phyloP scores from a whole-genome alignment of 2,113 vertebrate species.

The Myiozetetes cayanensis region DNA sequence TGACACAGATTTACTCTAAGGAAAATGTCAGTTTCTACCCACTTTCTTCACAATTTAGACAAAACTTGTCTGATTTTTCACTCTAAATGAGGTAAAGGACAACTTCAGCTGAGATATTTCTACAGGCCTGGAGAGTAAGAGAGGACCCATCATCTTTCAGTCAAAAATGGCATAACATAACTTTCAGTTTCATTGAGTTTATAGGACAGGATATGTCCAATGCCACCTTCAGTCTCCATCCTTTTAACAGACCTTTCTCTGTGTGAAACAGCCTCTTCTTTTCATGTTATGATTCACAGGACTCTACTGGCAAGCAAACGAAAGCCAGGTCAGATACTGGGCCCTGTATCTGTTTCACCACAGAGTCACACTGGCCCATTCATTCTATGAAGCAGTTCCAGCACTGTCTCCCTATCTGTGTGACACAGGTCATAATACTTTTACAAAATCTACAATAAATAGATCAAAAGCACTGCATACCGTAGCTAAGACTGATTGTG shows the following conservation, averaged over 20 bases:
- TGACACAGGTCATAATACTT: background rate
- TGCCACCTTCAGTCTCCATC: background rate
- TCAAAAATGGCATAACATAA: background rate
- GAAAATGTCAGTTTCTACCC: background rate
- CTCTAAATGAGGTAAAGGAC: background rate
- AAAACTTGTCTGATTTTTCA: background rate
- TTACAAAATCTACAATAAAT: background rate
- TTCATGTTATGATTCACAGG: background rate
- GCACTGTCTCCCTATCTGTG: background rate
- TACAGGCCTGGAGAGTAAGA: background rate
- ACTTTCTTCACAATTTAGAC: background rate
- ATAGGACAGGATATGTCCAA: background rate
- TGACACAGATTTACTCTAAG: background rate
- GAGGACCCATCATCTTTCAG: background rate
- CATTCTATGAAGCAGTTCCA: background rate
- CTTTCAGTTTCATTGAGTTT: background rate
- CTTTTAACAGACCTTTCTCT: background rate
- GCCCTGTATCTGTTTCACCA: background rate
- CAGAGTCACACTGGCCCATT: background rate
- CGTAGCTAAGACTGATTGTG: background rate
- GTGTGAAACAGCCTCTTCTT: background rate
- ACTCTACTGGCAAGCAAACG: background rate
- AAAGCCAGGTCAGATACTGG: background rate
- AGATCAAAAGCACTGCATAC: background rate
- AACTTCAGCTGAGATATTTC: background rate